Percentiles rank a stretch among this genome's conserved stretches.
Evolutionary conservation across 2,888 invertebrate species (phyloP).

Genomic region (Rhopalosiphum nymphaeae): DNA sequence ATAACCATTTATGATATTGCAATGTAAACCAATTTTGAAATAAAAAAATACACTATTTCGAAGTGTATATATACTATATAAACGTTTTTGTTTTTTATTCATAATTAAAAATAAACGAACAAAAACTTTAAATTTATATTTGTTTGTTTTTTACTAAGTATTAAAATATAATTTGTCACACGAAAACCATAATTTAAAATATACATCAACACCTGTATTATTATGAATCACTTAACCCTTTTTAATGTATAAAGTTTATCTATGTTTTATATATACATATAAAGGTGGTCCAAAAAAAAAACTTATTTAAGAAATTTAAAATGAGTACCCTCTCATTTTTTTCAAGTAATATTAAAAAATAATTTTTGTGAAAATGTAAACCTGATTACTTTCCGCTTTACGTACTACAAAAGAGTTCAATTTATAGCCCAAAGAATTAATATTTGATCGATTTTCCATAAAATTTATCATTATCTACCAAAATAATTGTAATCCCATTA

Average conservation of each 20-base stretch:
- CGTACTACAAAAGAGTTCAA: not conserved
- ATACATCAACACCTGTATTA: not conserved
- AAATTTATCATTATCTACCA: too few relatives aligned
- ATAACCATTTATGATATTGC: not conserved
- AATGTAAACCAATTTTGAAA: slow-evolving; percentile 5
- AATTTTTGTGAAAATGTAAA: not conserved
- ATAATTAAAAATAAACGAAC: slow-evolving; percentile 4
- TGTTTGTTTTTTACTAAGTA: not conserved
- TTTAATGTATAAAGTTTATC: not conserved
- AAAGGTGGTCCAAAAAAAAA: not conserved
- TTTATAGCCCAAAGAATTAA: not conserved
- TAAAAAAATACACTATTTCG: slow-evolving; percentile 1
- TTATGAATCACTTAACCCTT: not conserved
- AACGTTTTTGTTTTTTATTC: not conserved
- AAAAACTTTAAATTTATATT: slow-evolving; percentile 2
- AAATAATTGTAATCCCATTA: not conserved
- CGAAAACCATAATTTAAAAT: not conserved
- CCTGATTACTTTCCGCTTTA: not conserved
- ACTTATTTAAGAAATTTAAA: not conserved
- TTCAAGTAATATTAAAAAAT: not conserved
- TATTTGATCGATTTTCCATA: too few relatives aligned
- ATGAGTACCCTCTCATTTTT: not conserved
- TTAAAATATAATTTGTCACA: slow-evolving; percentile 8
- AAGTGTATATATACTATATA: not conserved
- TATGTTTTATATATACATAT: not conserved